Evolutionary conservation across 2,113 vertebrate species (phyloP), one percentile per base, ranked within the genome.

Genomic region (Ochotona curzoniae): DNA sequence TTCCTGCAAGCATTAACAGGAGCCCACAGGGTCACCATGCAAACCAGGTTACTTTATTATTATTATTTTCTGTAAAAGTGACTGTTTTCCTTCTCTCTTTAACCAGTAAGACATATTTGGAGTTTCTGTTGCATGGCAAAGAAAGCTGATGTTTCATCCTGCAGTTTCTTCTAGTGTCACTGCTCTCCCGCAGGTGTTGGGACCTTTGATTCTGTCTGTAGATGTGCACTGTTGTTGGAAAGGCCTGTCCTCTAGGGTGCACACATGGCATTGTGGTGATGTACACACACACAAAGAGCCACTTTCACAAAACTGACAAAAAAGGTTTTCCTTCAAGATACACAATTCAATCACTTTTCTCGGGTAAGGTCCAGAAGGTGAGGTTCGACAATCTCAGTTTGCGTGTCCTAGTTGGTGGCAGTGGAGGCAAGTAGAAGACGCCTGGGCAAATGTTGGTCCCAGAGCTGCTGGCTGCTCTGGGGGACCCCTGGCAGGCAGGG

Each of bases 321-420:
- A 64, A 26, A 49, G 7, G 13, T 63, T 92, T 92, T 89, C 30
- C 87, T 92, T 76, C 17, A 61, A 89, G 76, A 83, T 82, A 83
- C 57, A 81, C 5, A 70, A 6, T 76, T 61, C n/a, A 89, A 26
- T 2, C 17, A 28, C 74, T 79, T 54, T 23, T 71, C 80, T 57
- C 18, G 54, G 54, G 54, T 14, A 57, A 18, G 14, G 18, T 57
- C 54, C 54, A 57, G 54, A 12, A 57, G 38, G 54, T 57, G 54
- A 12, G 12, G 54, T 57, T 57, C 14, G 54, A 18, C 54, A 57
- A 18, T 57, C 54, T 18, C 54, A 57, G 18, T 18, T 57, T 18
- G 18, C 14, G 54, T 57, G 54, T 57, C 54, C 18, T 57, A 18
- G 54, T 10, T 18, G 54, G 18, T 57, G 54, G 12, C 13, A 5